Base-by-base conservation (phyloP, 2,797 vertebrate species). In the Graptemys geographica region DNA sequence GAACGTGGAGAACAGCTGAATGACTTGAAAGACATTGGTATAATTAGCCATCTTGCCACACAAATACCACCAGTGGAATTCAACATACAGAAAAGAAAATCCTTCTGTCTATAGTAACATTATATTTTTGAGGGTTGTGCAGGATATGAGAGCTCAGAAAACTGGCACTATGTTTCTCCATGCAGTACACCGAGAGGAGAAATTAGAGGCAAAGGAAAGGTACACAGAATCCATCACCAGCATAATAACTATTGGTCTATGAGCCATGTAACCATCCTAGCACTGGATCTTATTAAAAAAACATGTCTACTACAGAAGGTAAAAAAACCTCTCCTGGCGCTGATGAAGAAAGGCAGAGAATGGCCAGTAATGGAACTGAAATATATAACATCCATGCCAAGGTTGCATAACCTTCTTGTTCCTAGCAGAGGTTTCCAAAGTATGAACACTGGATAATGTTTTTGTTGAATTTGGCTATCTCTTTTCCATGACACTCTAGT, bases 51-150 rank as follows among this genome's bases (percentile, higher is more conserved):
- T 37, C 28, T 81, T 90, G 37, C 47, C 86, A 79, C 23, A 86
- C 52, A 88, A 92, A 86, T 57, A 79, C 56, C 91, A 62, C 93
- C 80, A 90, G 72, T n/a, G 90, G 59, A 82, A 91, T 65, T 97
- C 23, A 62, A 49, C 49, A 15, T 83, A 33, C 55, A 62, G 59
- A 28, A 62, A 79, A 89, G 87, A 93, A 95, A 95, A 79, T 33
- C 9, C 5, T 85, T 6, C 5, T 62, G 28, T 83, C 16, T 87
- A 57, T 16, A 33, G 90, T 49, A 89, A 94, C 3, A 55, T 19
- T 78, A 78, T 31, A 93, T 96, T 88, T 88, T 92, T n/a, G 76
- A 81, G 78, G 44, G 49, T 69, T n/a, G 33, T 72, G 16, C 11
- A 41, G n/a, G n/a, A 72, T 19, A 23, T 41, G n/a, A 41, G 19